These are phyloP conservation scores for Pelecanoides urinatrix DNA, from an alignment of 2,113 vertebrate species.

Conservation along the genomic window DNA sequence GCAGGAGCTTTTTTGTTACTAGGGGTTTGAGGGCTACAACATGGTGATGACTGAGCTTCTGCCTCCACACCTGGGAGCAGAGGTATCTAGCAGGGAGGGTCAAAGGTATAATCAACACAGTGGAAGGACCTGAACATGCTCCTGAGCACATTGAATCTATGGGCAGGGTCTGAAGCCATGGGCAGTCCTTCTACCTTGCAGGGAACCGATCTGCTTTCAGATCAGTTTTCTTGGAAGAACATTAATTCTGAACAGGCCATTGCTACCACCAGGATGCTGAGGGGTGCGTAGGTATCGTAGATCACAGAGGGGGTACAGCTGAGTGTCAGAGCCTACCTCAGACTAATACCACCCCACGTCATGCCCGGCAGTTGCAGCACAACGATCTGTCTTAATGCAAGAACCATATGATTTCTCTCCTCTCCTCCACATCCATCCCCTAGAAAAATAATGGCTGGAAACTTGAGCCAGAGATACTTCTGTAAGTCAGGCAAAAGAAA, in stretches of 20 bases:
- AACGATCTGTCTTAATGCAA: neutral
- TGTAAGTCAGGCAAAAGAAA: neutral
- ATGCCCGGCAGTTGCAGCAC: neutral
- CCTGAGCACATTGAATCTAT: neutral
- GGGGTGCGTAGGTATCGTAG: accelerated
- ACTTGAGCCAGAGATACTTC: neutral
- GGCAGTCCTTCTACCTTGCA: neutral
- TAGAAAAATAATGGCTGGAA: neutral
- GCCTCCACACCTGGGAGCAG: neutral
- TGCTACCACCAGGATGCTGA: neutral
- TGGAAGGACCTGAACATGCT: neutral
- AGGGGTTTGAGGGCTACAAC: neutral
- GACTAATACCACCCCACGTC: neutral
- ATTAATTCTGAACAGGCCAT: neutral
- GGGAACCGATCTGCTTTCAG: neutral
- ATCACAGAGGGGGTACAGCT: neutral
- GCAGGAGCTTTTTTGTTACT: neutral
- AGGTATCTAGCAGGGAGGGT: neutral
- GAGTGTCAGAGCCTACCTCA: neutral
- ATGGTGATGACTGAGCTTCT: neutral
- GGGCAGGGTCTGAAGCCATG: neutral
- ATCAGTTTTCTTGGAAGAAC: neutral
- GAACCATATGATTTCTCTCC: neutral
- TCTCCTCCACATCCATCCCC: neutral
- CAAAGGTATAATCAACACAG: neutral